Conservation (phyloP, 2,113 vertebrate species). For the Lampris incognitus region DNA sequence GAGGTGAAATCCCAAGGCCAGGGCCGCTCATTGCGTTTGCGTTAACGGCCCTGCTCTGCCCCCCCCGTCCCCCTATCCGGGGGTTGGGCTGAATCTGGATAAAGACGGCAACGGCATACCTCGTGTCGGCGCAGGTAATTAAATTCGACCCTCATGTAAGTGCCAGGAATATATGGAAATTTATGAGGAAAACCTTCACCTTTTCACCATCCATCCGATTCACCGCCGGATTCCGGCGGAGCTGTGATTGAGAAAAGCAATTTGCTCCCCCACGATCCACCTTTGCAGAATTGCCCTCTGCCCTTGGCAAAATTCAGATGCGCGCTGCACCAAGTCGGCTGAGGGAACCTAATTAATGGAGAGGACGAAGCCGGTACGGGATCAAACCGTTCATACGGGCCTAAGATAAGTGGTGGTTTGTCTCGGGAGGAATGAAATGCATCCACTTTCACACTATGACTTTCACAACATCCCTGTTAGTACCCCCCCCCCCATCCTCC, state of each 20-base stretch:
- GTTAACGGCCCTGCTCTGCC: conserved; percentile 16
- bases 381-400: background rate
- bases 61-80: too few species aligned
- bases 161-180: background rate
- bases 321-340: conserved; percentile 3
- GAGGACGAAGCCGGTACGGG: too few species aligned
- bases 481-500: too few species aligned
- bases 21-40: background rate
- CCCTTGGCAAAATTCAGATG: conserved; percentile 7
- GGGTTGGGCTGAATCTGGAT: conserved; percentile 23
- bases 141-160: conserved; percentile 21
- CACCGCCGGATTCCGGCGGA: background rate
- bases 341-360: background rate
- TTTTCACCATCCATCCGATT: background rate
- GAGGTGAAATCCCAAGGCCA: conserved; percentile 15
- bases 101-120: conserved; percentile 41
- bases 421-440: background rate
- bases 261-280: conserved; percentile 36
- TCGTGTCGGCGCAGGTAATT: conserved; percentile 41
- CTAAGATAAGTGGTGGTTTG: conserved; percentile 6
- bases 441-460: background rate
- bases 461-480: too few species aligned
- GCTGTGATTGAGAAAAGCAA: conserved; percentile 44
- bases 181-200: background rate
- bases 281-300: conserved; percentile 24